Conservation (phyloP, 2,113 vertebrate genomes). For the Empidonax alnorum region DNA sequence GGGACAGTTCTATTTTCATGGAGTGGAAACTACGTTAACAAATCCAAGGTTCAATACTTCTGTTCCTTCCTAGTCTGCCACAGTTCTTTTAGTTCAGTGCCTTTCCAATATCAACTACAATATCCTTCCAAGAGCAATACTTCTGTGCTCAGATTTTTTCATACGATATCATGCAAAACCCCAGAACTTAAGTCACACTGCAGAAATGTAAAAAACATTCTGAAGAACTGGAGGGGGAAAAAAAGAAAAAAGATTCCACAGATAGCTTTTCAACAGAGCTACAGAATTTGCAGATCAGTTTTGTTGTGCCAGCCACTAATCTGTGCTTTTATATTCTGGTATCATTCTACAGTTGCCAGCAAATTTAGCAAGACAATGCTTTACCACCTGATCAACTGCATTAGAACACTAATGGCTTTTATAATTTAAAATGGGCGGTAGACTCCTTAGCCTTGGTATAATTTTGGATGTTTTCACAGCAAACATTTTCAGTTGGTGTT, state of each 20-base stretch:
- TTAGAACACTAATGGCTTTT: not conserved
- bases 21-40: constrained; percentile 12
- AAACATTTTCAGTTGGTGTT: not conserved
- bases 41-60: constrained; percentile 15
- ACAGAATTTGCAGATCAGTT: not conserved
- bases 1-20: constrained; percentile 10
- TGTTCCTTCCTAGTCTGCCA: not conserved
- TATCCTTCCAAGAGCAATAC: constrained; percentile 31
- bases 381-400: not conserved
- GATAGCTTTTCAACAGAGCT: not conserved
- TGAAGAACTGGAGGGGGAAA: not conserved
- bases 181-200: not conserved
- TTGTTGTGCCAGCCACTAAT: not conserved
- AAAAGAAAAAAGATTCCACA: not conserved
- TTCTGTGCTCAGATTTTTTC: not conserved
- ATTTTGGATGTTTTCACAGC: not conserved
- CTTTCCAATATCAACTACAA: constrained; percentile 18
- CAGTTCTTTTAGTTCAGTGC: not conserved
- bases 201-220: constrained; percentile 1
- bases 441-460: not conserved
- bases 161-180: not conserved
- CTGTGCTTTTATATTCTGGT: not conserved
- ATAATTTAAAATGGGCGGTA: not conserved
- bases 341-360: not conserved
- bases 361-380: not conserved